Conservation (phyloP, 2,113 vertebrate species). For the Aptenodytes patagonicus region DNA sequence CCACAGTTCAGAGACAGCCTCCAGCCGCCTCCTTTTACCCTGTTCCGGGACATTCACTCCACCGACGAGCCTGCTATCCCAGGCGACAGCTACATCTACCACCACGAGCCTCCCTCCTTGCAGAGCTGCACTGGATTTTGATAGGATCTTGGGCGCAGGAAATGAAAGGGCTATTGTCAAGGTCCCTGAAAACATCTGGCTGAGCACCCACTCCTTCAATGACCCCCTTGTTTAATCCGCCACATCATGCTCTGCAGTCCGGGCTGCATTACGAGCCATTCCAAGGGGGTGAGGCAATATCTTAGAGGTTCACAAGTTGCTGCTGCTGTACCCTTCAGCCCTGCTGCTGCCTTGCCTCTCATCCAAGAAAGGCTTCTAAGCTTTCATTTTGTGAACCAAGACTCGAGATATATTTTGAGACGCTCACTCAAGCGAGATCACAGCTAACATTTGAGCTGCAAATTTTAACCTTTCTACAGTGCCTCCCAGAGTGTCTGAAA, state of each 20-base stretch:
- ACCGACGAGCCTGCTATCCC: rapidly evolving
- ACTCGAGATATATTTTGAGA: neutral
- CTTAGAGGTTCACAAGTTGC: neutral
- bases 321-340: neutral
- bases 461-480: neutral
- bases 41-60: neutral
- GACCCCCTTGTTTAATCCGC: neutral
- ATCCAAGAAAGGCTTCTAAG: neutral
- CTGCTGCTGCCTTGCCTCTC: neutral
- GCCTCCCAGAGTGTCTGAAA: neutral
- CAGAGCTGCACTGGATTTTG: neutral
- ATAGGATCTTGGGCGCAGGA: neutral
- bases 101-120: neutral
- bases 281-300: neutral
- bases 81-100: neutral
- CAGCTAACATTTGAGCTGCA: neutral
- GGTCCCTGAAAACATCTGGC: conserved; percentile 16
- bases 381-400: neutral
- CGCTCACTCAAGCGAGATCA: neutral
- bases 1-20: neutral
- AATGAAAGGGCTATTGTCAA: conserved; percentile 31
- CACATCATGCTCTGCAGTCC: neutral
- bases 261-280: neutral
- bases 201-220: conserved; percentile 18
- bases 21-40: neutral